These are phyloP conservation scores for Eupithecia exiguata DNA, from an alignment of 2,888 invertebrate genomes.

Conservation along the genomic window DNA sequence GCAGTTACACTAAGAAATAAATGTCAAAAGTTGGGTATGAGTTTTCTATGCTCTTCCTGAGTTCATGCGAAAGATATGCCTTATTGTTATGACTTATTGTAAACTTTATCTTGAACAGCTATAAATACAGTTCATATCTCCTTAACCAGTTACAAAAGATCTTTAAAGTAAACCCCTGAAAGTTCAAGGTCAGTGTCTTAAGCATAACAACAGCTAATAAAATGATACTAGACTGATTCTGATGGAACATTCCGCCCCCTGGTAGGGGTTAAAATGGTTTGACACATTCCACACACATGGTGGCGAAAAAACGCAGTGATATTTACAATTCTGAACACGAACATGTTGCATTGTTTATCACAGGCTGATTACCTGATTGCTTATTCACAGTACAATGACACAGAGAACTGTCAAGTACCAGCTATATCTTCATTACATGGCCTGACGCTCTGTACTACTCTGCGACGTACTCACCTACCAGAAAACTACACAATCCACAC, in stretches of 20 bases:
- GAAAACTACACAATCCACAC: conserved; percentile 59
- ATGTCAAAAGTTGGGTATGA: not conserved
- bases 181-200: conserved; percentile 31
- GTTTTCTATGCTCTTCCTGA: not conserved
- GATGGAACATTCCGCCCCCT: not conserved
- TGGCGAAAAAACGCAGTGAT: conserved; percentile 41
- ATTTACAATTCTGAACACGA: conserved; percentile 66
- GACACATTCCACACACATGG: conserved; percentile 29
- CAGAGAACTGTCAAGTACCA: conserved; percentile 37
- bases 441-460: conserved; percentile 22
- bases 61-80: not conserved
- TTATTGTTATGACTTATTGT: not conserved
- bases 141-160: not conserved
- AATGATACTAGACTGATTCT: not conserved
- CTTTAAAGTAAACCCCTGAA: not conserved
- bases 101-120: not conserved
- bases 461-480: conserved; percentile 54
- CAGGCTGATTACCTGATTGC: conserved; percentile 49
- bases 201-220: not conserved
- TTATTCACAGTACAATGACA: conserved; percentile 38
- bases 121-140: not conserved
- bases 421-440: conserved; percentile 31
- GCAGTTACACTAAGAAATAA: conserved; percentile 32
- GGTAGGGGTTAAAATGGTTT: conserved; percentile 23
- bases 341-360: conserved; percentile 75